Conservation (phyloP, 2,888 invertebrate genomes). For the Hyposoter dolosus region DNA sequence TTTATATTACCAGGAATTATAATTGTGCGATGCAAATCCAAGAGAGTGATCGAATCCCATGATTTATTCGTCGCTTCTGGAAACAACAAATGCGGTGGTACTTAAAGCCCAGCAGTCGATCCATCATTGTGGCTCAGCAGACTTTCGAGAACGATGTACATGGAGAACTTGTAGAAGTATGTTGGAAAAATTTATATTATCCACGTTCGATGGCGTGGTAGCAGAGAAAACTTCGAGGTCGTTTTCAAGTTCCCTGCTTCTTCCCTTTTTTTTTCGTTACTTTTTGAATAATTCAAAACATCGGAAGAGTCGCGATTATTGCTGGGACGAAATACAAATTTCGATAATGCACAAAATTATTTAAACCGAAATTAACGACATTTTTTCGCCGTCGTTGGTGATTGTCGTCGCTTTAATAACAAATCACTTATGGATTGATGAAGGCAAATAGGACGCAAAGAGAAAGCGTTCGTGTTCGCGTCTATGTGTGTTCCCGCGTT, state of each 20-base stretch:
- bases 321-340: background rate
- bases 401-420: background rate
- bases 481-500: constrained; percentile 11
- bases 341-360: background rate
- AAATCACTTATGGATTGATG: background rate
- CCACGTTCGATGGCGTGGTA: background rate
- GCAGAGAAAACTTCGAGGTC: background rate
- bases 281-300: background rate
- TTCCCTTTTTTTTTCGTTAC: background rate
- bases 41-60: constrained; percentile 36
- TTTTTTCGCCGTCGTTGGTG: background rate
- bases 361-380: background rate
- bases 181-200: background rate
- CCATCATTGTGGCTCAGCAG: background rate
- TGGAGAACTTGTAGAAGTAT: background rate
- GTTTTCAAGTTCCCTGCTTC: background rate
- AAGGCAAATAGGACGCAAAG: constrained; percentile 17
- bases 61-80: constrained; percentile 27
- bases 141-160: background rate
- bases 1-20: constrained; percentile 42
- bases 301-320: background rate
- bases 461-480: background rate
- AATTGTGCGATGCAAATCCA: constrained; percentile 37
- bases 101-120: constrained; percentile 1
- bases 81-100: constrained; percentile 8